phyloP scores from a whole-genome alignment of 2,888 invertebrate genomes.

The Trichogramma dendrolimi region DNA sequence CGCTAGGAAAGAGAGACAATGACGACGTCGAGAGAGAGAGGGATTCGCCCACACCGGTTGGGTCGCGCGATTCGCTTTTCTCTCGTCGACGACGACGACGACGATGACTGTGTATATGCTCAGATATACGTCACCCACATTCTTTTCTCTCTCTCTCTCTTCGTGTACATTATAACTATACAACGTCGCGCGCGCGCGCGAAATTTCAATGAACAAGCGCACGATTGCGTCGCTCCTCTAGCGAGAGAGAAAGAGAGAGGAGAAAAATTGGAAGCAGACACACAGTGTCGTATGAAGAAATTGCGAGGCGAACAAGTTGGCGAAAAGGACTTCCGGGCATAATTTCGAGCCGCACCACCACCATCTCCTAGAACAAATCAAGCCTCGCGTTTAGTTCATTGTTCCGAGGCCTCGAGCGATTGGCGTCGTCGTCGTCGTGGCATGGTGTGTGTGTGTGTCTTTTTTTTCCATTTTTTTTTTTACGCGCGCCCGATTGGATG shows the following conservation, averaged over 20 bases:
- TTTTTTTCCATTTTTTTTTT: constrained; percentile 21
- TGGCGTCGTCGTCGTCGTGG: constrained; percentile 33
- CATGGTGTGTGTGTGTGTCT: constrained; percentile 14
- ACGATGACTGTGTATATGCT: not conserved
- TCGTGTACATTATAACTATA: constrained; percentile 4
- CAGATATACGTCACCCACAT: not conserved
- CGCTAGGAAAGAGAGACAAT: constrained; percentile 17
- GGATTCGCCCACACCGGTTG: no score
- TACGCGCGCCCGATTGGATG: constrained; percentile 34
- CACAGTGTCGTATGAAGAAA: constrained; percentile 13
- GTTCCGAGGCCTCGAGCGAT: constrained; percentile 38
- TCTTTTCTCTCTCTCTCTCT: not conserved
- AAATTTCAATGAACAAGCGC: not conserved
- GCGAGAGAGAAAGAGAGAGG: constrained; percentile 1
- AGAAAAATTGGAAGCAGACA: constrained; percentile 8
- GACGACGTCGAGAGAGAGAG: not conserved
- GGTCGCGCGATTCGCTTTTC: not conserved
- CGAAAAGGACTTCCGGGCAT: constrained; percentile 45
- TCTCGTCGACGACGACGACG: constrained; percentile 9
- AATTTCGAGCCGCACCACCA: constrained; percentile 42
- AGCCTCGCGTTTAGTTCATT: constrained; percentile 42
- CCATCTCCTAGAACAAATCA: constrained; percentile 49
- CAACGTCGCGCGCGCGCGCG: constrained; percentile 2
- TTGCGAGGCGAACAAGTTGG: constrained; percentile 18
- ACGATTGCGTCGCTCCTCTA: constrained; percentile 4